Base-by-base conservation (phyloP, 2,113 vertebrate species). In the Actenoides hombroni region DNA sequence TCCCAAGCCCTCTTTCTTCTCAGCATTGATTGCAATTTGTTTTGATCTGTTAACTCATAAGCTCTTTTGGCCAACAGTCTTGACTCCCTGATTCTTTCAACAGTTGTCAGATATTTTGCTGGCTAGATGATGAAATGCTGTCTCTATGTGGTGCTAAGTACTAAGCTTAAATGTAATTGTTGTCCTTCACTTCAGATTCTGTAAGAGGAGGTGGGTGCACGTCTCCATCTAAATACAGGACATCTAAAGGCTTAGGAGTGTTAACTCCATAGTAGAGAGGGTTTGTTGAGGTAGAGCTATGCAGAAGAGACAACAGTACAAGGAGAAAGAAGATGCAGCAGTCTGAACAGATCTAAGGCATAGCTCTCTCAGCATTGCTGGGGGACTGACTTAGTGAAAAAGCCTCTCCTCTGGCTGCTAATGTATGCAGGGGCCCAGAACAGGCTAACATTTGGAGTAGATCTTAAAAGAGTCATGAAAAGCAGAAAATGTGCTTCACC, bases 1-100 rank as follows among this genome's bases (percentile, higher is more conserved):
- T 94, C 56, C 90, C 83, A 88, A 92, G 64, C 48, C 39, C 74
- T 71, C 82, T 94, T 92, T 68, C 73, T 93, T 88, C 86, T 87
- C 48, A 86, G 35, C 69, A 90, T 86, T 73, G 88, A 92, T 54
- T 87, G 60, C n/a, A 78, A 79, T 82, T 86, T 84, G 48, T 82
- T 93, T 94, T 89, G 65, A 86, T 96, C 80, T 91, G 16, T 59
- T 86, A 86, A 75, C 48, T 59, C 35, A 11, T 59, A 71, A 92
- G 53, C 11, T 69, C 76, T 91, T 91, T 83, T 29, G 53, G 48
- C 51, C 80, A 87, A 65, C 65, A 56, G 5, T 68, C 77, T 48
- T 71, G 42, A 90, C 26, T 93, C 54, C 73, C 84, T 3, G 3
- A 42, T 90, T 88, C 65, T 87, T 92, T 79, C 53, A 75, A 19